Evolutionary conservation across 2,797 vertebrate species (phyloP).

Genomic region (Cyprinodon diabolis): DNA sequence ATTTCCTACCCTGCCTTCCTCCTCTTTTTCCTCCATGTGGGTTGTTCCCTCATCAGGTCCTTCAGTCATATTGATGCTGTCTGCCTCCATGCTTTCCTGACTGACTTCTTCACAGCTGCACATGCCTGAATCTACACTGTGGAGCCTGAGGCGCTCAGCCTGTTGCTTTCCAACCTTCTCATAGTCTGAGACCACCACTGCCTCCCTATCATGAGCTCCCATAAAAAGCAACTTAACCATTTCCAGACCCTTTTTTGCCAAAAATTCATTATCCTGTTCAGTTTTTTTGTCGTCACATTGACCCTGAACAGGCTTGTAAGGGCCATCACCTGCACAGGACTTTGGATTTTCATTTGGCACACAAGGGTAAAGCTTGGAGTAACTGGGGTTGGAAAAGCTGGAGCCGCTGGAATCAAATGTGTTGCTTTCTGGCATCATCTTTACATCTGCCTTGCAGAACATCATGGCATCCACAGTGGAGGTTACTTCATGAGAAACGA

Average conservation of each 20-base stretch:
- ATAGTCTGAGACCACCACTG: constrained; percentile 46
- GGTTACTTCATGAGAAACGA: constrained; percentile 53
- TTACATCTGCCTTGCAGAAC: not conserved
- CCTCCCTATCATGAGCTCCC: not conserved
- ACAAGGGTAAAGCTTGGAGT: constrained; percentile 53
- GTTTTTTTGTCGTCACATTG: not conserved
- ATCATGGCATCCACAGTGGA: constrained; percentile 11
- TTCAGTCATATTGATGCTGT: constrained; percentile 7
- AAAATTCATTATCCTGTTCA: not conserved
- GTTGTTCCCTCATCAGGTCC: not conserved
- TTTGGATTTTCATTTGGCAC: constrained; percentile 39
- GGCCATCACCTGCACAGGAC: constrained; percentile 50
- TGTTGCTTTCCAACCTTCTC: constrained; percentile 44
- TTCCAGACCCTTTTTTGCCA: not conserved
- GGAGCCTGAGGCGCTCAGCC: constrained; percentile 14
- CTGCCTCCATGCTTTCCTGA: constrained; percentile 49
- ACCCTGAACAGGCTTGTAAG: constrained; percentile 47
- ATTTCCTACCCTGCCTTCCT: not conserved
- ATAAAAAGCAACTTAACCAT: constrained; percentile 24
- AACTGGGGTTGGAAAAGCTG: constrained; percentile 69
- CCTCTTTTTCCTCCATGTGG: not conserved
- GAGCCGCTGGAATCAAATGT: constrained; percentile 28
- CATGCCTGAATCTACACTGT: constrained; percentile 56
- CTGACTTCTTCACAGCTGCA: constrained; percentile 47
- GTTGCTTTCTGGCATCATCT: not conserved